Evolutionary conservation across 2,797 vertebrate genomes (phyloP).

Genomic region (Amazona ochrocephala): DNA sequence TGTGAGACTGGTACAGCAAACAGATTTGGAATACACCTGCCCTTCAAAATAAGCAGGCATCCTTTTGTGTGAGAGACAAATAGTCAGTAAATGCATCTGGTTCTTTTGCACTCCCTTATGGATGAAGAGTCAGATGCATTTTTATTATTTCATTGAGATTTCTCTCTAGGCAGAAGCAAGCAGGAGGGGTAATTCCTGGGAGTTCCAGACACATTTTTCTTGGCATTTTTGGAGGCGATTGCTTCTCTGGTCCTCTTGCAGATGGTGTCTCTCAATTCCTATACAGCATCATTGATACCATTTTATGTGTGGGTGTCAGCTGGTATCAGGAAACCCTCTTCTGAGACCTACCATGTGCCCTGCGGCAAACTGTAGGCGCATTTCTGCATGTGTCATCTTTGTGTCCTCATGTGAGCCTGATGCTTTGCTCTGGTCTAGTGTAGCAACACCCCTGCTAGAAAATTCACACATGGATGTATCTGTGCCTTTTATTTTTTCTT

Average conservation of each 20-base stretch:
- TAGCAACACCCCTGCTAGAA: background rate
- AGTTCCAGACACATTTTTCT: background rate
- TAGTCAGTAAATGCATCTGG: accelerated
- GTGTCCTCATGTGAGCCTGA: background rate
- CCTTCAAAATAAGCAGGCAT: background rate
- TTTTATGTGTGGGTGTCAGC: background rate
- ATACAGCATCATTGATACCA: background rate
- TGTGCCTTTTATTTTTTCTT: background rate
- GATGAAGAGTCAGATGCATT: background rate
- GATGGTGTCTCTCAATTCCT: background rate
- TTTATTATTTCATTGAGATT: background rate
- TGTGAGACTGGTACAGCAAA: background rate
- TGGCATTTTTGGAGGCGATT: background rate
- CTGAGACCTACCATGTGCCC: background rate
- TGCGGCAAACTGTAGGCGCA: background rate
- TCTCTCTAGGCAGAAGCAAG: background rate
- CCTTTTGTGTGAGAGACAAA: background rate
- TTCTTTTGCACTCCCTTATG: background rate
- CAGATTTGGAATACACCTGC: background rate
- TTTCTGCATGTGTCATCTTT: background rate
- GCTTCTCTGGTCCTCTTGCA: background rate
- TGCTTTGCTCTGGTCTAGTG: background rate
- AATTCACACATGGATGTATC: background rate
- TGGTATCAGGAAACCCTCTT: background rate
- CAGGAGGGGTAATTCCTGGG: background rate